Evolutionary conservation across 2,888 invertebrate genomes (phyloP), one percentile per base, ranked within the genome.

Genomic region (Agrilus mali): DNA sequence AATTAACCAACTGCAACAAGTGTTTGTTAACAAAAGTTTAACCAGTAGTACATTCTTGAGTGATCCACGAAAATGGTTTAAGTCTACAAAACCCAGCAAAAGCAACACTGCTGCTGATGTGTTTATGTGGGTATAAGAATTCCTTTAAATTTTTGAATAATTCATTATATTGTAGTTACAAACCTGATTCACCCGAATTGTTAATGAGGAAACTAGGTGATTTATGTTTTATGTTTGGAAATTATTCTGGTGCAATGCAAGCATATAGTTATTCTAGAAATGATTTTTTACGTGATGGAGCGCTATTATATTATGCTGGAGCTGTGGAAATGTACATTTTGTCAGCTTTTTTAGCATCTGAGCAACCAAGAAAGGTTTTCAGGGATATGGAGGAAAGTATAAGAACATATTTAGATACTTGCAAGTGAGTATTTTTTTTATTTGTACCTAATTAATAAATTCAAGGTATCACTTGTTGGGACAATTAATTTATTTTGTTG

Each of bases 331-430:
- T 96, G 95, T 94, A 95, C 6, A 88, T 89, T 10, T 66, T 96
- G 22, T 82, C 93, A 43, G 86, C 90, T 1, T 94, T 90, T 60
- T 87, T 94, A 86, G 78, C 83, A 43, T 82, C 82, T 27, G 86
- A 86, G 50, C 74, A 81, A 5, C 80, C 77, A 48, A 73, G 80
- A 36, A 88, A 88, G 65, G 84, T 86, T 1, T 79, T 80, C 50
- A 86, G 84, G 50, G 95, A 97, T 60, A 87, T 97, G 81, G 96
- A 96, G 59, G 90, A 92, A 60, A 90, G 95, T 47, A 89, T 97
- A 56, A 76, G 81, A 4, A 89, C 88, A 16, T 97, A 96, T 66
- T 73, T 89, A 42, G 89, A 85, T 57, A 84, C 84, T 40, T 95
- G 95, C 78, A 84, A 84, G 87, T 86, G 57, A 60, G 69, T 56